phyloP scores from a whole-genome alignment of 1,140 invertebrate species.

The Sinella curviseta region DNA sequence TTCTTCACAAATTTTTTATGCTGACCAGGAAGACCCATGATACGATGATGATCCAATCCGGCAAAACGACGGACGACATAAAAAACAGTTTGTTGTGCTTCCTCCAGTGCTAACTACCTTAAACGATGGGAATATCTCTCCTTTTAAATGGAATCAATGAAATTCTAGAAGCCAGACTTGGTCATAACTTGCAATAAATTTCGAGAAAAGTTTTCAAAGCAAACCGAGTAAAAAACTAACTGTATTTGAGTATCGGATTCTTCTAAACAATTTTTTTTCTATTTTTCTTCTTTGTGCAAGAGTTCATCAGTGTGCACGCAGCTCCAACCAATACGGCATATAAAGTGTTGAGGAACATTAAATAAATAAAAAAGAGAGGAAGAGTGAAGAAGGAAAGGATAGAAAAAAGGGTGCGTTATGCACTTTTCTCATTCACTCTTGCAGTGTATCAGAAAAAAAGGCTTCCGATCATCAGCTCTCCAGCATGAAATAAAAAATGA shows the following conservation, averaged over 20 bases:
- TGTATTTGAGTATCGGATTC: not conserved
- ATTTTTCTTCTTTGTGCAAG: not conserved
- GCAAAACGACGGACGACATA: not conserved
- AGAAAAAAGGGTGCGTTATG: not conserved
- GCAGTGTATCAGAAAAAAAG: not conserved
- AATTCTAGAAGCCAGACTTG: constrained; percentile 16
- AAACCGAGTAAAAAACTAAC: constrained; percentile 1
- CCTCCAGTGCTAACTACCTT: constrained; percentile 6
- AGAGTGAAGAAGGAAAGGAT: not conserved
- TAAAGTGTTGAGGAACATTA: constrained; percentile 9
- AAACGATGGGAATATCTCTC: constrained; percentile 17
- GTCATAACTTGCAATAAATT: constrained; percentile 24
- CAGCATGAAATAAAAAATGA: not conserved
- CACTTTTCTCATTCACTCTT: not conserved
- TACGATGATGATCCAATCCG: not conserved
- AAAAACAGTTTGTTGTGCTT: not conserved
- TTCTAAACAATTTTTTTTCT: not conserved
- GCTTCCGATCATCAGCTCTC: not conserved
- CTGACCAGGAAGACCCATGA: constrained; percentile 1
- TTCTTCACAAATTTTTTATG: constrained; percentile 24
- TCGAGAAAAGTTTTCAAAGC: not conserved
- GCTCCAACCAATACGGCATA: not conserved
- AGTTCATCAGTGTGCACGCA: constrained; percentile 2
- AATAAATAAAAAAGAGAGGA: constrained; percentile 4
- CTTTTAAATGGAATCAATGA: not conserved